These are phyloP conservation scores for Chromoteleia sp. DNA, from an alignment of 2,888 invertebrate genomes.

Conservation along the genomic window DNA sequence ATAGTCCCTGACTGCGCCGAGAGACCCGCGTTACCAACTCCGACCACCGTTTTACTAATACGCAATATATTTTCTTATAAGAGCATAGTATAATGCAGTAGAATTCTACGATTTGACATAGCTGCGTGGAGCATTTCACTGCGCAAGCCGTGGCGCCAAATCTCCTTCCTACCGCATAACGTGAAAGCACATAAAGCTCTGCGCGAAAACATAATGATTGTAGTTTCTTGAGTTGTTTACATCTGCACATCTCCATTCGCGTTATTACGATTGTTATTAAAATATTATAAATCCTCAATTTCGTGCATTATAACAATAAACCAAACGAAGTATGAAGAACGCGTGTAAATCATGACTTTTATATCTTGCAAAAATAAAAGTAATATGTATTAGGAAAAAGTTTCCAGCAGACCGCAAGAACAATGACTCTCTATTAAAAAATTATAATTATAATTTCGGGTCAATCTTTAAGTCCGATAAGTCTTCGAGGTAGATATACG, in stretches of 20 bases:
- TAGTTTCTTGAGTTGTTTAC: conserved; percentile 31
- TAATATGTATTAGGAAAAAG: background rate
- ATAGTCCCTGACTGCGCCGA: conserved; percentile 50
- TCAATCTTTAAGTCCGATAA: too few relatives aligned
- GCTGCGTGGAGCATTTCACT: conserved; percentile 39
- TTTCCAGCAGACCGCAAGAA: background rate
- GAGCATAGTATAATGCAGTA: conserved; percentile 47
- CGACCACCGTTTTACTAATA: conserved; percentile 59
- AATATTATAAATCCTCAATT: conserved; percentile 28
- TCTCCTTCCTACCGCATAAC: conserved; percentile 9
- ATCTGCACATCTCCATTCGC: conserved; percentile 16
- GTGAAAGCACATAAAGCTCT: conserved; percentile 30
- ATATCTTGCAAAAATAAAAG: conserved; percentile 9
- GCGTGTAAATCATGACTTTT: conserved; percentile 19
- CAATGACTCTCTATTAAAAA: background rate
- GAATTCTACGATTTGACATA: conserved; percentile 54
- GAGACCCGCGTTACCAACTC: conserved; percentile 56
- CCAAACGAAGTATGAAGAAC: background rate
- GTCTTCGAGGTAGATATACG: too few relatives aligned
- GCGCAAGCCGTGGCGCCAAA: conserved; percentile 10
- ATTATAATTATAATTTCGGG: background rate
- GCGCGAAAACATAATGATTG: conserved; percentile 26
- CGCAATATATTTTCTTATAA: conserved; percentile 63
- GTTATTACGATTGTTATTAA: conserved; percentile 23
- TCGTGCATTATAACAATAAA: conserved; percentile 9